Evolutionary conservation across 2,113 vertebrate genomes (phyloP).

Genomic region (Probosciger aterrimus): DNA sequence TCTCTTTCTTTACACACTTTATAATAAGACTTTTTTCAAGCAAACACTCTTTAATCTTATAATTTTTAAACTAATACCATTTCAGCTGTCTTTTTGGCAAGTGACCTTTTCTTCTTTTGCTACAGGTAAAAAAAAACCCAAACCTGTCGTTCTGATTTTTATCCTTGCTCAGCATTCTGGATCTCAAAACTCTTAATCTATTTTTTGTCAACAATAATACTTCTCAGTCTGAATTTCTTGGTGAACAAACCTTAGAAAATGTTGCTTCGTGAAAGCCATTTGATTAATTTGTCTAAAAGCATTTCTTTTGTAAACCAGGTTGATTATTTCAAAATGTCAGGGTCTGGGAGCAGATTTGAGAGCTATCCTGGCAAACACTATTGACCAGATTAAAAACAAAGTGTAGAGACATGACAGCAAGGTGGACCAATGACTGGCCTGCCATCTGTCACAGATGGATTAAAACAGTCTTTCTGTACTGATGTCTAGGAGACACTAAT

Average conservation of each 20-base stretch:
- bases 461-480: neutral
- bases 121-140: constrained; percentile 55
- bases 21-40: constrained; percentile 66
- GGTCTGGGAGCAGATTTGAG: constrained; percentile 38
- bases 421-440: neutral
- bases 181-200: constrained; percentile 54
- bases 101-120: constrained; percentile 67
- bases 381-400: constrained; percentile 40
- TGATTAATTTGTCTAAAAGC: constrained; percentile 74
- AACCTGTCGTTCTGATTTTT: constrained; percentile 45
- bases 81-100: constrained; percentile 60
- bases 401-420: constrained; percentile 6
- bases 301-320: constrained; percentile 67
- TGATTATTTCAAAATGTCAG: constrained; percentile 71
- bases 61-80: constrained; percentile 74
- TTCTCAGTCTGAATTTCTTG: constrained; percentile 62
- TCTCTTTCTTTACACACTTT: constrained; percentile 63
- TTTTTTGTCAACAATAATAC: constrained; percentile 68
- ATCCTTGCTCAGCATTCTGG: constrained; percentile 38
- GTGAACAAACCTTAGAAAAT: constrained; percentile 53
- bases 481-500: neutral
- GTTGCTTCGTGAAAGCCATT: constrained; percentile 38
- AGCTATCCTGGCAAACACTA: constrained; percentile 50
- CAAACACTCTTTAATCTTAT: constrained; percentile 70
- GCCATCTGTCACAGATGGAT: neutral